Evolutionary conservation across 2,113 vertebrate species (phyloP).

Genomic region (Chauna torquata): DNA sequence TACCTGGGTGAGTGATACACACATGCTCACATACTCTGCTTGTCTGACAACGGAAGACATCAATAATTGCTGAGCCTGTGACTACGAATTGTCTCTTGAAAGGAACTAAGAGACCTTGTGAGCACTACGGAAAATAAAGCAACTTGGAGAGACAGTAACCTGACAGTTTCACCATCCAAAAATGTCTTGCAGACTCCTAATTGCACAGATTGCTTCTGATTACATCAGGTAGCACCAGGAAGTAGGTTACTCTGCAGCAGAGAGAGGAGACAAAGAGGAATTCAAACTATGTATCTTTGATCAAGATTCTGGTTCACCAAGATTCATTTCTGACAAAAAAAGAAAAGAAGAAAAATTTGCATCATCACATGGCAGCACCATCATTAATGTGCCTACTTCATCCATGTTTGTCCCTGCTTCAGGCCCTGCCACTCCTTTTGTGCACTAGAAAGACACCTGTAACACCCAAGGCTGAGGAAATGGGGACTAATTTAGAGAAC

Average conservation of each 20-base stretch:
- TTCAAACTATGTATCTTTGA: neutral
- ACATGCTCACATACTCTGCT: neutral
- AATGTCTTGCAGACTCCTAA: conserved; percentile 31
- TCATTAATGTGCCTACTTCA: neutral
- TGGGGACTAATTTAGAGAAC: neutral
- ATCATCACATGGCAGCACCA: neutral
- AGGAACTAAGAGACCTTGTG: neutral
- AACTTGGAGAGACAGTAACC: conserved; percentile 2
- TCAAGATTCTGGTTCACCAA: conserved; percentile 10
- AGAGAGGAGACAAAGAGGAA: conserved; percentile 6
- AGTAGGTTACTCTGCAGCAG: conserved; percentile 48
- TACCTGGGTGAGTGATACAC: neutral
- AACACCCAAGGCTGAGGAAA: neutral
- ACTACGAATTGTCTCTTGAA: neutral
- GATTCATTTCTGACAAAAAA: neutral
- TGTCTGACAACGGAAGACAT: conserved; percentile 39
- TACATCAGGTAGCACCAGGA: conserved; percentile 9
- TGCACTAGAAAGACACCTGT: rapidly evolving
- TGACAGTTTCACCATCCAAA: conserved; percentile 45
- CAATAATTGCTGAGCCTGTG: conserved; percentile 25
- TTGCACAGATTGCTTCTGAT: conserved; percentile 40
- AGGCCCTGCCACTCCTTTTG: neutral
- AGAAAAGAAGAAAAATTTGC: neutral
- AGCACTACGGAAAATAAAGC: conserved; percentile 19
- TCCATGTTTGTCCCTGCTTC: neutral